These are phyloP conservation scores for Equus quagga DNA, from an alignment of 2,113 vertebrate genomes.

Conservation along the genomic window DNA sequence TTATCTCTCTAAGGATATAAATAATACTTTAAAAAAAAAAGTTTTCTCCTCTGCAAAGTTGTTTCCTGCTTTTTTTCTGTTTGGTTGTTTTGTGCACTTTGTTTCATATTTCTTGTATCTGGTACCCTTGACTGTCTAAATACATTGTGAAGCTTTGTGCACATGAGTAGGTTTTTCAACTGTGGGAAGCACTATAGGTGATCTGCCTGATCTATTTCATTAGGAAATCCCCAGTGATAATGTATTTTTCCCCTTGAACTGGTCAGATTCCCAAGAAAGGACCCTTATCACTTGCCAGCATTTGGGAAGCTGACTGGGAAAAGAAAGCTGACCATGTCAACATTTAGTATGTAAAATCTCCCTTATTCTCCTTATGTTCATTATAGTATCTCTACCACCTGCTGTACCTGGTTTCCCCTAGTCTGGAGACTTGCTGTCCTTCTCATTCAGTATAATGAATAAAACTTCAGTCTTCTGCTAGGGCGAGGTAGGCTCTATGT, in stretches of 20 bases:
- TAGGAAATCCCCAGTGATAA: neutral
- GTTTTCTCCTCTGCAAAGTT: neutral
- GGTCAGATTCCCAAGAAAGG: neutral
- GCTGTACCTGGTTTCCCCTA: neutral
- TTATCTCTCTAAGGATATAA: neutral
- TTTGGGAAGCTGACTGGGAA: neutral
- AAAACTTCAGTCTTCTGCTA: constrained; percentile 47
- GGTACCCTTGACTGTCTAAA: neutral
- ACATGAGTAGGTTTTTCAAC: neutral
- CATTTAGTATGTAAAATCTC: constrained; percentile 8
- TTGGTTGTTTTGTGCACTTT: neutral
- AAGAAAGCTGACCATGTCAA: neutral
- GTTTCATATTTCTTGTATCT: constrained; percentile 21
- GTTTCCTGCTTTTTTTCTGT: neutral
- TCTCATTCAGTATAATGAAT: neutral
- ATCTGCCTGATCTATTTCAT: neutral
- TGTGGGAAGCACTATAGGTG: neutral
- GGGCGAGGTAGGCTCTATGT: neutral
- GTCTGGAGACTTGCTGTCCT: neutral
- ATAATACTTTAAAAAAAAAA: neutral
- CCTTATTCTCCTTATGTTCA: neutral
- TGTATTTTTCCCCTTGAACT: neutral
- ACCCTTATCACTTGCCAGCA: neutral
- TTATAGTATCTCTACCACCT: neutral
- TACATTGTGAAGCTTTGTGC: neutral